Base-by-base conservation (phyloP, 2,797 vertebrate species). In the Alcedo quadribrachys region DNA sequence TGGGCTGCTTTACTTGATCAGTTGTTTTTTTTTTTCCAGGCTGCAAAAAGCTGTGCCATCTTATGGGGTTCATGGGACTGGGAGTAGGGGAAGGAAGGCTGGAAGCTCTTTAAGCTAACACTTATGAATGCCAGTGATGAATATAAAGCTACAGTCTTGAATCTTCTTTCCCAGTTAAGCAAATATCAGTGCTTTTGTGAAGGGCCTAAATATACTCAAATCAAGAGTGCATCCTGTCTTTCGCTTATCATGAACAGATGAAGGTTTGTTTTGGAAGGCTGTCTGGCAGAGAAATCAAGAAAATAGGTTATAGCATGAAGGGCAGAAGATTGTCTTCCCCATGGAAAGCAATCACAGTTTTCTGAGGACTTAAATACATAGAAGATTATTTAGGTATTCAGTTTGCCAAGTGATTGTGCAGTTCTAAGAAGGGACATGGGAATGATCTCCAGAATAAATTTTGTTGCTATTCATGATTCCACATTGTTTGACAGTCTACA, bases 371-470 rank as follows among this genome's bases (percentile, higher is more conserved):
- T 43, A 10, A 67, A 67, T 76, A 76, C 54, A 54, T 92, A 63
- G 89, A 67, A 78, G 19, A 61, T 87, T 30, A 53, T 42, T 21
- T 83, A 2, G 35, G 13, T 73, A 40, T 81, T 90, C 30, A 60
- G 76, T 92, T 94, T 92, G 69, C 81, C 76, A 80, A 84, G 19
- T 78, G 78, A 85, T 89, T 89, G 12, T 94, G 30, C n/a, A 60
- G 14, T 85, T 85, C 8, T n/a, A 68, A 81, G 71, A 70, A 69
- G 46, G 46, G 28, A 22, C 53, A 20, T 62, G 46, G 53, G 24
- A 87, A 75, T 0, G 1, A 53, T 87, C 87, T 92, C 71, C 73
- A 71, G 57, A 83, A 75, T 66, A 54, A 89, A 75, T 66, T 8
- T 48, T 69, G 40, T 75, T 81, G 27, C 46, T 81, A 2, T 74